A percentile compares a stretch with the other conserved stretches of the same genome.
phyloP scores from a whole-genome alignment of 2,888 invertebrate genomes.

The Volucella inflata region DNA sequence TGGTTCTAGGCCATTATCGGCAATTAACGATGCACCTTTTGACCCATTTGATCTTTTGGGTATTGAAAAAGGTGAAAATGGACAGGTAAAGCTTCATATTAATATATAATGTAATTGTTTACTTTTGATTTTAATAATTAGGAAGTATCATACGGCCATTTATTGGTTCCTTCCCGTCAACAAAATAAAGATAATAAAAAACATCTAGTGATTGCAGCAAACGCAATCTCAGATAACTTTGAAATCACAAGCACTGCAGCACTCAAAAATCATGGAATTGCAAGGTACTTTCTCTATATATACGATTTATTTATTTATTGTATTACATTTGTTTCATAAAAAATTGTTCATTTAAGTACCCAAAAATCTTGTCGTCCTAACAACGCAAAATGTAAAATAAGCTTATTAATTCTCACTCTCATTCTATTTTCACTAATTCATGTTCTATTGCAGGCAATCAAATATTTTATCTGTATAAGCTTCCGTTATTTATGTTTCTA shows the following conservation, averaged over 20 bases:
- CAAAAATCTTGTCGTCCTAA: constrained; percentile 12
- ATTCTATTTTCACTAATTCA: constrained; percentile 1
- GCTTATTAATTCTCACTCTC: constrained; percentile 19
- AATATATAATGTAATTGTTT: neutral
- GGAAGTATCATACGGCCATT: constrained; percentile 95
- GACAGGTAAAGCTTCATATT: constrained; percentile 87
- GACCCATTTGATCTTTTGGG: constrained; percentile 95
- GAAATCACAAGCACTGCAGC: constrained; percentile 83
- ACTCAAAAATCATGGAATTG: constrained; percentile 85
- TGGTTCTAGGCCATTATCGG: constrained; percentile 92
- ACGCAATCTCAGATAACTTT: constrained; percentile 81
- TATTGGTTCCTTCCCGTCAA: constrained; percentile 90
- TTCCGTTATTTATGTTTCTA: constrained; percentile 16
- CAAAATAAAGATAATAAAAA: constrained; percentile 82
- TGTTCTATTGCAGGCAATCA: neutral
- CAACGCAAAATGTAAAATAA: constrained; percentile 5
- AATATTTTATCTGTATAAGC: neutral
- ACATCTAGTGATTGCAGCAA: constrained; percentile 80
- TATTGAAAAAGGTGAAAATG: constrained; percentile 91
- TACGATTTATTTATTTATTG: neutral
- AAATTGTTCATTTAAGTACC: neutral
- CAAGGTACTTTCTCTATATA: constrained; percentile 84
- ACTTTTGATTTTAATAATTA: constrained; percentile 79
- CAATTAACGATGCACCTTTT: constrained; percentile 90
- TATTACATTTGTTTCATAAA: neutral